A percentile compares a stretch with the other conserved stretches of the same genome.
Conservation (phyloP, 2,888 invertebrate species). For the Drosophila colorata region DNA sequence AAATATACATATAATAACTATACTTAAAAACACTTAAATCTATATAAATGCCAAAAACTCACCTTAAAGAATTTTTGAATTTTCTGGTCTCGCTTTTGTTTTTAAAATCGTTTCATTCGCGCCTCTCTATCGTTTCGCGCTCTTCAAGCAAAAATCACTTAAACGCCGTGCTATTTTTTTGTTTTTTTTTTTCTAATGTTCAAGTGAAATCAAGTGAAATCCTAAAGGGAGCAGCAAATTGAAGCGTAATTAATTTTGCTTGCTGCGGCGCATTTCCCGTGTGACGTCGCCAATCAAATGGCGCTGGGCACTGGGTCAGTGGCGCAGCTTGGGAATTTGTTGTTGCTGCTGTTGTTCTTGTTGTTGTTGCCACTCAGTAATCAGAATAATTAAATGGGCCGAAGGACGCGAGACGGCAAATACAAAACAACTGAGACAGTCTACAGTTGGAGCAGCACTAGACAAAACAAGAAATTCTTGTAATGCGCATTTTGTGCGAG, state of each 20-base stretch:
- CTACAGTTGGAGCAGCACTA: slow-evolving; percentile 41
- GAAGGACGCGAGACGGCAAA: slow-evolving; percentile 55
- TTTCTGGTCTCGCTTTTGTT: background rate
- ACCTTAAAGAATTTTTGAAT: slow-evolving; percentile 12
- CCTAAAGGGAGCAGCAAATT: slow-evolving; percentile 67
- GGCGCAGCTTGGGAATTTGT: slow-evolving; percentile 66
- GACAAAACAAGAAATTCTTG: slow-evolving; percentile 5
- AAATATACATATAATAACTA: too few relatives aligned
- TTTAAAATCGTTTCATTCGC: slow-evolving; percentile 1
- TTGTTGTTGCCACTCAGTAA: slow-evolving; percentile 53
- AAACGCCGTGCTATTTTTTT: slow-evolving; percentile 18
- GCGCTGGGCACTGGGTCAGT: slow-evolving; percentile 72
- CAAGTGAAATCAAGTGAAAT: slow-evolving; percentile 66
- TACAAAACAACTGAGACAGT: slow-evolving; percentile 51
- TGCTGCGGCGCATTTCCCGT: slow-evolving; percentile 75
- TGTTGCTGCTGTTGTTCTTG: slow-evolving; percentile 7
- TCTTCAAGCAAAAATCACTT: slow-evolving; percentile 36
- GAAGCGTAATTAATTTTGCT: slow-evolving; percentile 76
- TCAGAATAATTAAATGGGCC: slow-evolving; percentile 77
- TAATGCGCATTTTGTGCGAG: slow-evolving; percentile 50
- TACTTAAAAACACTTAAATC: too few relatives aligned
- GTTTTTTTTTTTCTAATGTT: slow-evolving; percentile 44
- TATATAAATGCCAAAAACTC: slow-evolving; percentile 1
- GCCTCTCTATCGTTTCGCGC: background rate
- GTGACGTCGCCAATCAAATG: slow-evolving; percentile 70